A percentile compares a stretch with the other conserved stretches of the same genome.
Conservation (phyloP, 2,888 invertebrate genomes). For the Eupeodes luniger region DNA sequence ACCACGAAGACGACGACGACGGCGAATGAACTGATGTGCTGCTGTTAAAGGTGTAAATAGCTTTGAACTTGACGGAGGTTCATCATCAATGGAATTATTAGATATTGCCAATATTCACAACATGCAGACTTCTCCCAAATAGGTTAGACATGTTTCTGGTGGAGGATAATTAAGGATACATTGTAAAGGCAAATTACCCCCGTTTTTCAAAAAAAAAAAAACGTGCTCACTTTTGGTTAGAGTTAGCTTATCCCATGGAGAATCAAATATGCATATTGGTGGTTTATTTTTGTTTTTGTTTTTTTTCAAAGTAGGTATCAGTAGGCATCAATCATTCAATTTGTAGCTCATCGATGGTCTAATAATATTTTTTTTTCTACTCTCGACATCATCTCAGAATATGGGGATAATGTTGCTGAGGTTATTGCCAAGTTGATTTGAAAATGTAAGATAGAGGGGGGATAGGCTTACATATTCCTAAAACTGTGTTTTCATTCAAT, state of each 20-base stretch:
- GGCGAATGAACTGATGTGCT: background rate
- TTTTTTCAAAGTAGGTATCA: no score
- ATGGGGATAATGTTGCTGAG: no score
- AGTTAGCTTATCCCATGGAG: background rate
- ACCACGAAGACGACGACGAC: background rate
- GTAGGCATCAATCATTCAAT: background rate
- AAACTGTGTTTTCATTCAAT: no score
- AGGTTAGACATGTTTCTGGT: conserved; percentile 31
- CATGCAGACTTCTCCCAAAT: background rate
- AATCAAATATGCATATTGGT: background rate
- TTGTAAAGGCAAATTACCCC: conserved; percentile 25
- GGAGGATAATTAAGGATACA: conserved; percentile 21
- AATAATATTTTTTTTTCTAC: background rate
- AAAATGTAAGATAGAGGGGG: no score
- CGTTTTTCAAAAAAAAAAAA: background rate
- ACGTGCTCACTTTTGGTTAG: background rate
- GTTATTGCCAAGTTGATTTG: no score
- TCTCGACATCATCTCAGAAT: no score
- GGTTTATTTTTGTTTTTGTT: background rate
- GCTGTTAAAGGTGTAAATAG: conserved; percentile 61
- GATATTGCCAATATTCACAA: background rate
- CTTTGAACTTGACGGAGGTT: conserved; percentile 33
- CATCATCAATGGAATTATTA: conserved; percentile 39
- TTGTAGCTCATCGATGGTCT: background rate
- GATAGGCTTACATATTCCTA: no score